Percentiles rank a stretch among this genome's conserved stretches.
These are phyloP conservation scores for Apoderus coryli DNA, from an alignment of 2,888 invertebrate genomes.

Conservation along the genomic window DNA sequence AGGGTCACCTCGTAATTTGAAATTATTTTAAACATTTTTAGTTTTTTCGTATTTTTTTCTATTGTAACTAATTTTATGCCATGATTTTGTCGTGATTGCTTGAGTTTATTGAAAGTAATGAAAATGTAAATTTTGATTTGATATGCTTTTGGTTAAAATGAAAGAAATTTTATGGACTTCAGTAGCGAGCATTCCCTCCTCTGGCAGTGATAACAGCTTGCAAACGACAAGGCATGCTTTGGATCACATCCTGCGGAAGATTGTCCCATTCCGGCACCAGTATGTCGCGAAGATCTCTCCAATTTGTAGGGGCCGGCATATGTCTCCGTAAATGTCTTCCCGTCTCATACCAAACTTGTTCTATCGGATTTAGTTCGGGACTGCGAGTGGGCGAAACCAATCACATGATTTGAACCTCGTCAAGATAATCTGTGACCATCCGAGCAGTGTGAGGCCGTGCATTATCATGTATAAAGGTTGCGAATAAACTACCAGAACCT, in stretches of 20 bases:
- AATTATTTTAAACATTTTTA: no score
- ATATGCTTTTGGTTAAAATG: no score
- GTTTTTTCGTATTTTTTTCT: no score
- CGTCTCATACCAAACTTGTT: no score
- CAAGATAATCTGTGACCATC: conserved; percentile 6
- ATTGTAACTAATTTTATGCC: no score
- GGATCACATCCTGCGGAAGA: conserved; percentile 8
- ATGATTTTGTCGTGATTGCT: no score
- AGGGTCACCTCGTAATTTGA: no score
- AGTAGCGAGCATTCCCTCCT: conserved; percentile 3
- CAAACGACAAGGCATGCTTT: conserved; percentile 11
- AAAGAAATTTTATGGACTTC: no score
- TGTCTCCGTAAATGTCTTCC: conserved; percentile 11
- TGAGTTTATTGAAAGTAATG: no score
- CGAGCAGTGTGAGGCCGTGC: conserved; percentile 8
- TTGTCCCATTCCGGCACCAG: conserved; percentile 11
- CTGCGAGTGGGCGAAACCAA: conserved; percentile 6
- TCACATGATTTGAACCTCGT: conserved; percentile 7
- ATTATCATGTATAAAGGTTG: conserved; percentile 9
- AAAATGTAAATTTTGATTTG: no score
- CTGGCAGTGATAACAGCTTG: conserved; percentile 9
- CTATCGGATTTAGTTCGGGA: conserved; percentile 8
- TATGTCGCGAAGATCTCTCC: conserved; percentile 8
- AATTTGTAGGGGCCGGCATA: conserved; percentile 8
- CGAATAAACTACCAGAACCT: conserved; percentile 8